Evolutionary conservation across 2,888 invertebrate genomes (phyloP), one percentile per base, ranked within the genome.

Genomic region (Sphaeridia pumilis): DNA sequence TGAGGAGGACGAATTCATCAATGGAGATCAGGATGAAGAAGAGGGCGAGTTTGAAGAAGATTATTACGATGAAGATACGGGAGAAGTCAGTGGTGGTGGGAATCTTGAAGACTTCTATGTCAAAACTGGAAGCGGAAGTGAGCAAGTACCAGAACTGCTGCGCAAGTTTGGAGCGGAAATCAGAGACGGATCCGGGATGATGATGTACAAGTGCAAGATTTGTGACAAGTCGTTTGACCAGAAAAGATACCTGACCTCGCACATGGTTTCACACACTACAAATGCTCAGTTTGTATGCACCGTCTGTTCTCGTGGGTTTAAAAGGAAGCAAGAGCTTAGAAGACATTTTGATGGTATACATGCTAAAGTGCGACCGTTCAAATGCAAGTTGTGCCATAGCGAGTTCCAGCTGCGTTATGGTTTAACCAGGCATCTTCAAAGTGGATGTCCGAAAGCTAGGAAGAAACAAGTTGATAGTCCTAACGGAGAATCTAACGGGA

Each of bases 221-320:
- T 38, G 38, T 17, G 20, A 14, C 17, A 38, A 38, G 20, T 17
- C 38, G 5, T 38, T 38, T 17, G 38, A 38, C 17, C 38, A 38
- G 5, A 38, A 38, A 17, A 38, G 38, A 38, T 38, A 38, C 20
- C 38, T 38, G 10, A 38, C 38, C 12, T 38, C 38, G 5, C 38
- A 38, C 38, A 38, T 38, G 38, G 38, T 38, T 17, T 38, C 38
- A 5, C 38, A 38, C 17, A 38, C 38, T 38, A 38, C 38, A 17
- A 17, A 38, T 38, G 38, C 38, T 17, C 7, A 38, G 5, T 38
- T 38, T 17, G 38, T 38, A 5, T 38, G 38, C 38, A 38, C 5
- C 17, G 20, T 38, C 20, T 38, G 38, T 17, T 38, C 38, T 5
- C 12, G 38, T 17, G 38, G 38, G 17, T 38, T 38, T 17, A 38